Conservation (phyloP, 2,113 vertebrate species). For the Myxocyprinus asiaticus region DNA sequence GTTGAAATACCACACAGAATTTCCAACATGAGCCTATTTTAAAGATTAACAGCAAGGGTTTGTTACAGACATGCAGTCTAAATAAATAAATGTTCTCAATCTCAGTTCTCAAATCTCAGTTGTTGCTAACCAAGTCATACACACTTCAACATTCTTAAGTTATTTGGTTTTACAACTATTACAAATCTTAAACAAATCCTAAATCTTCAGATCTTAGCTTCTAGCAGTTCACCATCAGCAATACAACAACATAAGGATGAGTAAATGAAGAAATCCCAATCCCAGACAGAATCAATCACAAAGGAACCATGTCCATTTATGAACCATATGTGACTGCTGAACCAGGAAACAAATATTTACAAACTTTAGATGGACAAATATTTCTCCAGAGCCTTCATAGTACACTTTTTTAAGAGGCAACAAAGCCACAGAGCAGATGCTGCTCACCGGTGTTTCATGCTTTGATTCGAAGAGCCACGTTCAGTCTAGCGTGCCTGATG, state of each 20-base stretch:
- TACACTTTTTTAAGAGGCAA: constrained; percentile 48
- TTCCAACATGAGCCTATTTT: neutral
- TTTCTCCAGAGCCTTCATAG: constrained; percentile 44
- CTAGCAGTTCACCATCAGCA: too few relatives aligned
- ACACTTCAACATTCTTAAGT: too few relatives aligned
- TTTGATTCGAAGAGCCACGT: constrained; percentile 42
- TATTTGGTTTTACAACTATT: too few relatives aligned
- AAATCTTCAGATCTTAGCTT: too few relatives aligned
- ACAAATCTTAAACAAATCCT: too few relatives aligned
- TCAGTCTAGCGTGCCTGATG: constrained; percentile 44
- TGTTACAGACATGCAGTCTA: neutral
- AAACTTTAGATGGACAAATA: constrained; percentile 53
- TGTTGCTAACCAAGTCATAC: neutral
- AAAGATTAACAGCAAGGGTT: neutral
- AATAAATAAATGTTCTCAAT: neutral
- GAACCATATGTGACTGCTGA: constrained; percentile 27
- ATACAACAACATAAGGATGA: neutral
- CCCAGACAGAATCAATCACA: neutral
- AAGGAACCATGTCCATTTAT: constrained; percentile 17
- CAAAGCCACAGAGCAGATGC: constrained; percentile 37
- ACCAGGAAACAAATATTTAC: constrained; percentile 68
- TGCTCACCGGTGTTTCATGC: constrained; percentile 31
- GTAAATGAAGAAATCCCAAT: too few relatives aligned
- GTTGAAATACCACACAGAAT: neutral
- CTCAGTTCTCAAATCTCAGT: neutral